Conservation (phyloP, 2,888 invertebrate species). For the Lydus trimaculatus region DNA sequence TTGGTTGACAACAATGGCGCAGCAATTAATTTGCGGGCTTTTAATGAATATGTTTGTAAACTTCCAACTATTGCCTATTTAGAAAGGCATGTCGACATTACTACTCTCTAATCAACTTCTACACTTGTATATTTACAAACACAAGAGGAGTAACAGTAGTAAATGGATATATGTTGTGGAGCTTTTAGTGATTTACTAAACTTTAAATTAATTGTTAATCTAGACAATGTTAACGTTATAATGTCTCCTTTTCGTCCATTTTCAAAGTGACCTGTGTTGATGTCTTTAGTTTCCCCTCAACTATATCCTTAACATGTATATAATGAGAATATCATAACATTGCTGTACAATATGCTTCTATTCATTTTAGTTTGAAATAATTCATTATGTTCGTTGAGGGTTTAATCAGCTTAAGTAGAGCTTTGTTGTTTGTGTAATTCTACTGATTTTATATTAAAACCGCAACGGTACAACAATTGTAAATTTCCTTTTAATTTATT, state of each 20-base stretch:
- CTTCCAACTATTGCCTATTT: constrained; percentile 18
- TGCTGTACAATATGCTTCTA: constrained; percentile 15
- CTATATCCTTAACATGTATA: background rate
- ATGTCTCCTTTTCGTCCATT: constrained; percentile 10
- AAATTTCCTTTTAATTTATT: constrained; percentile 20
- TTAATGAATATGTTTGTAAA: constrained; percentile 16
- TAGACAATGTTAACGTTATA: constrained; percentile 4
- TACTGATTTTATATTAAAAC: constrained; percentile 19
- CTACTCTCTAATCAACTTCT: constrained; percentile 22
- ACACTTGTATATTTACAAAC: constrained; percentile 11
- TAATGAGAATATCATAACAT: constrained; percentile 27
- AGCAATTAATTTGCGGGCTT: constrained; percentile 5
- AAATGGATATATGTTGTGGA: background rate
- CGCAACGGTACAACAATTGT: constrained; percentile 14
- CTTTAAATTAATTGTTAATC: constrained; percentile 26
- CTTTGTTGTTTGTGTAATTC: constrained; percentile 25
- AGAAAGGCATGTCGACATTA: constrained; percentile 21
- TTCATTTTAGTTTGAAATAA: constrained; percentile 22
- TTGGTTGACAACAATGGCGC: background rate
- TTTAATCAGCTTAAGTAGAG: constrained; percentile 23
- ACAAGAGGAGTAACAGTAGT: background rate
- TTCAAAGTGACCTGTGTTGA: background rate
- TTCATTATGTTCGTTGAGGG: constrained; percentile 23
- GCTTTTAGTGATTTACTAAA: constrained; percentile 15
- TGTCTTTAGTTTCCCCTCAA: background rate